Base-by-base conservation (phyloP, 2,888 invertebrate species). In the Drosophila pegasa region DNA sequence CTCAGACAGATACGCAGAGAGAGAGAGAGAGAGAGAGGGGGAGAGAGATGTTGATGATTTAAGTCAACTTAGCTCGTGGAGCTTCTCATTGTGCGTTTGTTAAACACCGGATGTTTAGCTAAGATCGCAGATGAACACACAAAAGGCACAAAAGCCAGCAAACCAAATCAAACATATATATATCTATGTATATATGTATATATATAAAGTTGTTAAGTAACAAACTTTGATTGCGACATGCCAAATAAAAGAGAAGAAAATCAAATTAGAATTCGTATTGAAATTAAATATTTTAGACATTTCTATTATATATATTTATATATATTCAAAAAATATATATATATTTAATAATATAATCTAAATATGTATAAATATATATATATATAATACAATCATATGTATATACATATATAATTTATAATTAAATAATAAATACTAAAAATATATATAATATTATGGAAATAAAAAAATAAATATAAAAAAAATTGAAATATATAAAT, bases 81-180 rank as follows among this genome's bases (percentile, higher is more conserved):
- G 80, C 61, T 67, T 38, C 74, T 66, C 83, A 75, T 85, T 85
- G 86, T 85, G 60, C 67, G 75, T 78, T 78, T 85, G 80, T 88
- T 82, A 84, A 87, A 75, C 64, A 87, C 82, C 82, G 82, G 82
- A 83, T 83, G 82, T 79, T 83, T 71, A 85, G 59, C 77, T 62
- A 60, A 77, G 78, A 72, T 75, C 74, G 48, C 47, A 72, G 59
- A 72, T 71, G 58, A 61, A 35, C 63, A 54, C 47, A 61, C 57
- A 61, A 29, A 47, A 55, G 47, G 14, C 50, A 50, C 43, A 57
- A 66, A 37, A 60, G 31, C 22, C 18, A 52, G 43, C 10, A 64
- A 47, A 37, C 1, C 43, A 37, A 10, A 33, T 33, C 47, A 48
- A 33, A 35, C 14, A 2, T 14, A 35, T 35, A 31, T 20, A 20